Evolutionary conservation across 2,888 invertebrate genomes (phyloP).

Genomic region (Cheilosia grossa): DNA sequence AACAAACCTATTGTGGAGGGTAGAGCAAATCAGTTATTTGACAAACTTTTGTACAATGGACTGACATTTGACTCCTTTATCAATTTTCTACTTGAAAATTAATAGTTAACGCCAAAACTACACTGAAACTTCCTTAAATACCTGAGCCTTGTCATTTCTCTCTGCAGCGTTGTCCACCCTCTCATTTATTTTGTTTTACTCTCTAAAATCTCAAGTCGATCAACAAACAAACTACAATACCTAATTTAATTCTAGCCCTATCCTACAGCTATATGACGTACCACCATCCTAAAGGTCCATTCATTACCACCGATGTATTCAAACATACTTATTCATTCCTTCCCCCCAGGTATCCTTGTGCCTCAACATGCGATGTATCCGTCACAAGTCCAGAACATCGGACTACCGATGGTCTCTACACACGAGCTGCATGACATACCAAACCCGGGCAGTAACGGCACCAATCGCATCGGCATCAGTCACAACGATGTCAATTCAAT

Average conservation of each 20-base stretch:
- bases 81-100: no score
- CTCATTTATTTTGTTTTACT: neutral
- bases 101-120: no score
- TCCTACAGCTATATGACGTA: constrained; percentile 12
- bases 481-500: constrained; percentile 77
- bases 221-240: neutral
- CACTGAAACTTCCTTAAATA: no score
- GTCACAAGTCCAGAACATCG: constrained; percentile 80
- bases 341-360: constrained; percentile 35
- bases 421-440: constrained; percentile 81
- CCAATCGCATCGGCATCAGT: constrained; percentile 73
- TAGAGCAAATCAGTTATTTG: no score
- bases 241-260: constrained; percentile 12
- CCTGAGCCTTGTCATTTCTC: no score
- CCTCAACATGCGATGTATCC: constrained; percentile 79
- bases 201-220: neutral
- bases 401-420: constrained; percentile 74
- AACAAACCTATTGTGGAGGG: no score
- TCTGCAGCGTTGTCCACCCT: no score
- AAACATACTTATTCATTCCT: constrained; percentile 9
- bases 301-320: neutral
- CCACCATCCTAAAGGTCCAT: constrained; percentile 13
- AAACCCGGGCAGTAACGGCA: constrained; percentile 61
- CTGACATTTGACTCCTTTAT: no score
- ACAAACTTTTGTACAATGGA: no score